Base-by-base conservation (phyloP, 92 coral and sea anemone genomes). In the Scolanthus callimorphus region DNA sequence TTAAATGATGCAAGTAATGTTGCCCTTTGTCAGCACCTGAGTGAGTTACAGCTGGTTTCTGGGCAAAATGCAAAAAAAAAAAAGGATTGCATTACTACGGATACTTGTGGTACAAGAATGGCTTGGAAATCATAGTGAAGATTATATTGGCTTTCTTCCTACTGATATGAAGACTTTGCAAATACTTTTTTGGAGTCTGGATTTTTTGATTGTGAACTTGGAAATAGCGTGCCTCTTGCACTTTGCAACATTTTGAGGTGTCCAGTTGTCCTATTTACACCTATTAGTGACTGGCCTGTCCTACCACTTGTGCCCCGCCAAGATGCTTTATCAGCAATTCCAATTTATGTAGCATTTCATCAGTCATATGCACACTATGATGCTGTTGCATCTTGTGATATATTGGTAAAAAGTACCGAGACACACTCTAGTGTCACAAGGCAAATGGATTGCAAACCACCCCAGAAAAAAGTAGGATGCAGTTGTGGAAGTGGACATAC, bases 331-430 rank as follows among this genome's bases (percentile, higher is more conserved):
- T 26, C 46, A 17, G 61, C 31, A 45, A 67, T 48, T 37, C 65
- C 64, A 17, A 45, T 50, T 11, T 50, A 62, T 49, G 71, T 60
- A 17, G 50, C 61, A n/a, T 58, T 19, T 20, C 39, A 53, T 27
- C 74, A 56, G 43, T 49, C 44, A 28, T 47, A 64, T n/a, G 80
- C 63, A 0, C 79, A 74, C 28, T 74, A 74, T 74, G 81, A 74
- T 66, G 67, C 67, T 34, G 41, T 34, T 15, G 41, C 41, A 34
- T 6, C 41, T 34, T 34, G 41, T 15, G 15, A 6, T 34, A 34
- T 34, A 15, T 34, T 15, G 15, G 15, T 15, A 34, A 34, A 15
- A 34, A 34, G 41, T 34, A n/a, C n/a, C n/a, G 41, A 34, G 15
- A 15, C 6, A 34, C 8, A 6, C 41, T 34, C 41, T 34, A 34